Conservation (phyloP, 2,113 vertebrate genomes). For the Odocoileus hemionus region DNA sequence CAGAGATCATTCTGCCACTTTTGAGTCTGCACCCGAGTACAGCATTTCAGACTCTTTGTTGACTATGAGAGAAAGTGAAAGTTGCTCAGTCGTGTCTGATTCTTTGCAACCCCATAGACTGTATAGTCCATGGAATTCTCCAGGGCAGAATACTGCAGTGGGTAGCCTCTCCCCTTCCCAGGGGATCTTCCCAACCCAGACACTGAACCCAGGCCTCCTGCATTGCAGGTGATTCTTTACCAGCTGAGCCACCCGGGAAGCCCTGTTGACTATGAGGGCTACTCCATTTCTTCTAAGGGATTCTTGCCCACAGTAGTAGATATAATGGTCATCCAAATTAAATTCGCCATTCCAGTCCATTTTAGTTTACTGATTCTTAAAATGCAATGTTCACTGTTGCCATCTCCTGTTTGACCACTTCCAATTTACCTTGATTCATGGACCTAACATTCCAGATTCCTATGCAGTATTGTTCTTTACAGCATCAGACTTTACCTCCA, state of each 20-base stretch:
- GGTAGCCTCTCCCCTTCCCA: neutral
- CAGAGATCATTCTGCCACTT: neutral
- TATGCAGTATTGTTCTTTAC: neutral
- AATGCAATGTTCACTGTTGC: neutral
- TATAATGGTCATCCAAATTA: neutral
- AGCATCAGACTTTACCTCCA: neutral
- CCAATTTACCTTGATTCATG: neutral
- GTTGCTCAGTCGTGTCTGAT: neutral
- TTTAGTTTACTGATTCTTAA: neutral
- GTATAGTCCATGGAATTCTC: neutral
- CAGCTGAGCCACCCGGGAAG: neutral
- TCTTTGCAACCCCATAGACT: neutral
- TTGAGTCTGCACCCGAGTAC: neutral
- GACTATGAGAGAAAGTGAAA: neutral
- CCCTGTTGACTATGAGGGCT: neutral
- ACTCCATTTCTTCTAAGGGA: neutral
- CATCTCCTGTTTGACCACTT: neutral
- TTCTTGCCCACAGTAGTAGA: neutral
- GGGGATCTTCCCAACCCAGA: neutral
- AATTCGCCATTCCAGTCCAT: neutral
- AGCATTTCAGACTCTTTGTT: neutral
- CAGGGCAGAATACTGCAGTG: neutral
- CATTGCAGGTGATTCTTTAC: neutral
- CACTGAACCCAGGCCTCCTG: neutral
- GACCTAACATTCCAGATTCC: neutral